These are phyloP conservation scores for Lydus trimaculatus DNA, from an alignment of 2,888 invertebrate species.

Conservation along the genomic window DNA sequence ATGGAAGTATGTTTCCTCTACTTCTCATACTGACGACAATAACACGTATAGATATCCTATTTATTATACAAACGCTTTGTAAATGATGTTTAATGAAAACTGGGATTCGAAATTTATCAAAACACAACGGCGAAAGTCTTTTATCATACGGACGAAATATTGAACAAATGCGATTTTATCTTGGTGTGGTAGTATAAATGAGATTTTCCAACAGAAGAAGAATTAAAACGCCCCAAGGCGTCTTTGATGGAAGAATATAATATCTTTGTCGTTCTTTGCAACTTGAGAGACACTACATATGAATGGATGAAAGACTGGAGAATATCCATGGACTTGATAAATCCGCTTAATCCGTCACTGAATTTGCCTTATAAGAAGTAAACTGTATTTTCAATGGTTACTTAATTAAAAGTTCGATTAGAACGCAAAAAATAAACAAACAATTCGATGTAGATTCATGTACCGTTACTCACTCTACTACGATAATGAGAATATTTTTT, in stretches of 20 bases:
- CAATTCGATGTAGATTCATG: neutral
- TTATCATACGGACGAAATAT: too few relatives aligned
- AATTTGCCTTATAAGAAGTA: too few relatives aligned
- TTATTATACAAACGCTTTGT: conserved; percentile 15
- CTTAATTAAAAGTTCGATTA: neutral
- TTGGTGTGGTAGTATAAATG: too few relatives aligned
- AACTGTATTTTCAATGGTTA: neutral
- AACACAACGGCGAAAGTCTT: conserved; percentile 10
- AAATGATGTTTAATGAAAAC: conserved; percentile 11
- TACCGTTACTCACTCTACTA: neutral
- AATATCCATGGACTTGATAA: too few relatives aligned
- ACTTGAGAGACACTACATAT: too few relatives aligned
- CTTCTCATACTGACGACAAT: conserved; percentile 15
- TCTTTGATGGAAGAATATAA: too few relatives aligned
- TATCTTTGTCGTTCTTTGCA: too few relatives aligned
- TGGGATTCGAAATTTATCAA: conserved; percentile 27
- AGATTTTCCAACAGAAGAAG: too few relatives aligned
- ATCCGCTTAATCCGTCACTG: too few relatives aligned
- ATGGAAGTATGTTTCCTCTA: conserved; percentile 25
- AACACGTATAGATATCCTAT: neutral
- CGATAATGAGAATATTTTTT: neutral
- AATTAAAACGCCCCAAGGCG: too few relatives aligned
- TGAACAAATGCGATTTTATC: neutral
- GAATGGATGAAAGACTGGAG: too few relatives aligned
- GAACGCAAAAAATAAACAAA: neutral